These are phyloP conservation scores for Patagioenas fasciata DNA, from an alignment of 2,113 vertebrate genomes.

Conservation along the genomic window DNA sequence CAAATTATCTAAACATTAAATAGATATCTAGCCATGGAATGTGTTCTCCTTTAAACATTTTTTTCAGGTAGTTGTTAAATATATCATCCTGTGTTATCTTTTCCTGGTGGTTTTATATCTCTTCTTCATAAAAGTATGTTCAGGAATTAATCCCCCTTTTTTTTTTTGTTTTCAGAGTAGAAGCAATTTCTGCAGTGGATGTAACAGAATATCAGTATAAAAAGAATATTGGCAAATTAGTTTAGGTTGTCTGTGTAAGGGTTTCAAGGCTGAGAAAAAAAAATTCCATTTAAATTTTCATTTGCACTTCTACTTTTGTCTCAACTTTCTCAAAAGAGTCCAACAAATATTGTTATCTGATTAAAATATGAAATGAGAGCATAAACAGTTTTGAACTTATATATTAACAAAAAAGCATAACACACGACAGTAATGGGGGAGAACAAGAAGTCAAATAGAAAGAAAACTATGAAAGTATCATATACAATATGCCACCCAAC, in stretches of 20 bases:
- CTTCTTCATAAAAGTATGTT: background rate
- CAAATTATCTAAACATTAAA: background rate
- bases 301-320: background rate
- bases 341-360: background rate
- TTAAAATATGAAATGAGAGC: background rate
- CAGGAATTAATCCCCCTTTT: background rate
- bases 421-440: background rate
- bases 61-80: background rate
- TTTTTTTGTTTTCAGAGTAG: background rate
- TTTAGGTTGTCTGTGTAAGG: background rate
- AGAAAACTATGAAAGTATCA: background rate
- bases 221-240: background rate
- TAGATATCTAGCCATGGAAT: slow-evolving; percentile 8
- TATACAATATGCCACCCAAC: background rate
- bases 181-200: slow-evolving; percentile 6
- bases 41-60: background rate
- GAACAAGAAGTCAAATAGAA: background rate
- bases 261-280: background rate
- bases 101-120: background rate
- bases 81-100: background rate
- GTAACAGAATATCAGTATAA: background rate
- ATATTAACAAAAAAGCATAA: background rate
- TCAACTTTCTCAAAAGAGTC: background rate
- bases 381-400: background rate
- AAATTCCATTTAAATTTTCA: background rate